phyloP scores from a whole-genome alignment of 2,888 invertebrate species.

The Drosophila multiciliata region DNA sequence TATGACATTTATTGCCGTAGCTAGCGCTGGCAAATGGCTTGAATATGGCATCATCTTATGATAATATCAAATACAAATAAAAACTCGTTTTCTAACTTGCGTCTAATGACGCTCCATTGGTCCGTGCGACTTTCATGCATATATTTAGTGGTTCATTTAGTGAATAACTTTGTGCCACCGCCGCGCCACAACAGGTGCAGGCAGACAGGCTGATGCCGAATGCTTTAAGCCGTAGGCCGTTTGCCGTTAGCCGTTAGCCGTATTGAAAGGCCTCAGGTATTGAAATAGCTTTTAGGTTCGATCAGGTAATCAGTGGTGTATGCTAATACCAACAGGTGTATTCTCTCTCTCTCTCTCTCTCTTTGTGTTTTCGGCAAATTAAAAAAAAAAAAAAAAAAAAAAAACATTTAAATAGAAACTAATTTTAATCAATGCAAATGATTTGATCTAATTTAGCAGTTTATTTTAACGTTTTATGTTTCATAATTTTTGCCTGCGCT shows the following conservation, averaged over 20 bases:
- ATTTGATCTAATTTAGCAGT: slow-evolving; percentile 73
- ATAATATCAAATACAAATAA: slow-evolving; percentile 21
- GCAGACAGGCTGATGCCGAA: slow-evolving; percentile 1
- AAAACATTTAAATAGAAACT: slow-evolving; percentile 62
- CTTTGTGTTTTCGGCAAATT: slow-evolving; percentile 36
- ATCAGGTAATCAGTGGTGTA: slow-evolving; percentile 28
- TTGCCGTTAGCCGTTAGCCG: neutral
- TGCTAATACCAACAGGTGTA: slow-evolving; percentile 22
- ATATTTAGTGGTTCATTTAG: slow-evolving; percentile 53
- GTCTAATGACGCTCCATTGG: slow-evolving; percentile 57
- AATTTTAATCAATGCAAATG: slow-evolving; percentile 75
- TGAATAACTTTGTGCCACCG: slow-evolving; percentile 43
- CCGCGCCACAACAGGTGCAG: slow-evolving; percentile 63
- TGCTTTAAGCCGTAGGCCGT: neutral
- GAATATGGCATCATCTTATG: slow-evolving; percentile 45
- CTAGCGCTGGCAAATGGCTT: slow-evolving; percentile 25
- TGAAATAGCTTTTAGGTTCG: slow-evolving; percentile 15
- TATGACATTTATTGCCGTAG: slow-evolving; percentile 46
- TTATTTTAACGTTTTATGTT: slow-evolving; percentile 40
- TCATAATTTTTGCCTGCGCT: slow-evolving; percentile 1
- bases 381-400: slow-evolving; percentile 18
- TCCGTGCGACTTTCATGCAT: slow-evolving; percentile 69
- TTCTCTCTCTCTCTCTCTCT: neutral
- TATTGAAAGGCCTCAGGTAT: neutral
- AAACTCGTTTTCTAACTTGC: slow-evolving; percentile 66